Evolutionary conservation across 2,113 vertebrate genomes (phyloP), one percentile per base, ranked within the genome.

Genomic region (Anseranas semipalmata): DNA sequence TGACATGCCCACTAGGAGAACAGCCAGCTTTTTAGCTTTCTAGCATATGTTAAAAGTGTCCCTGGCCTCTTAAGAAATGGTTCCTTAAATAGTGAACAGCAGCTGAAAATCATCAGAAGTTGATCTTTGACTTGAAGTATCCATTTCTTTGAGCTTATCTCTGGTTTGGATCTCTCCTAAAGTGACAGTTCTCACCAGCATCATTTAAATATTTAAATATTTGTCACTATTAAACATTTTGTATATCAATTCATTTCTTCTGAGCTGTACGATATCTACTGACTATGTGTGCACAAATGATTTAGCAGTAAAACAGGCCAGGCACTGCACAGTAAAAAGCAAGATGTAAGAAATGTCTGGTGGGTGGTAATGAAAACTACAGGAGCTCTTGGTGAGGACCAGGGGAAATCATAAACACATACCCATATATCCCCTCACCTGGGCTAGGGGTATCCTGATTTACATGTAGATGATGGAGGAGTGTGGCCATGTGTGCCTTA

Each of bases 1-100:
- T 0, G 32, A 96, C 94, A 96, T 89, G 77, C 62, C 91, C 91
- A 72, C 85, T 45, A 96, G 96, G 81, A 96, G 58, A 85, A 75
- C 7, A 66, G 37, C 87, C 48, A 76, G 25, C 30, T 92, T 68
- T 85, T 85, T 60, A 76, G 41, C 41, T 66, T 94, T 55, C 78
- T 48, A 91, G 68, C 0, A 0, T 43, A 39, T 19, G 65, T 65
- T 92, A 53, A 86, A 93, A 75, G 28, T 70, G 81, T 82, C 74
- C 15, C 22, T 80, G 37, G 50, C 39, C 67, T 80, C 77, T 70
- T 55, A 83, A 85, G 89, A 72, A 89, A n/a, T 30, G 33, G 3
- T 41, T 91, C 58, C 50, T 89, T 85, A 39, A 59, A 33, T 41
- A 87, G 87, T 2, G 6, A 85, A 68, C 41, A 73, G 14, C 53